Percentiles rank a stretch among this genome's conserved stretches.
phyloP scores from a whole-genome alignment of 2,113 vertebrate species.

The Promerops cafer region DNA sequence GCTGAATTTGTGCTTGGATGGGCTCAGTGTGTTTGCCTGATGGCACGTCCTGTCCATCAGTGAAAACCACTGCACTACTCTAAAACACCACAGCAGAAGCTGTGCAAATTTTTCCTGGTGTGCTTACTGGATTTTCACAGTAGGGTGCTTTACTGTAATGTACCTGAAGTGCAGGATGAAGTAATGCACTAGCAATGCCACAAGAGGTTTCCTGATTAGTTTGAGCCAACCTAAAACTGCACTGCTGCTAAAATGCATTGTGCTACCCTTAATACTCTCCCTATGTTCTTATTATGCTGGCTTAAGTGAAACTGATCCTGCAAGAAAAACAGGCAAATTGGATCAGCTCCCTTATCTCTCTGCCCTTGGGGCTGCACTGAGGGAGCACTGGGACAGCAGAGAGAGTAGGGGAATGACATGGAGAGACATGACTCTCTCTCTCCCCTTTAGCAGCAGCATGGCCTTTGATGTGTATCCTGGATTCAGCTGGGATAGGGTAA shows the following conservation, averaged over 20 bases:
- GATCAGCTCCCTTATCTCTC: not conserved
- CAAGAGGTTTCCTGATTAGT: not conserved
- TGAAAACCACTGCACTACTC: not conserved
- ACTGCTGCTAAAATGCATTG: not conserved
- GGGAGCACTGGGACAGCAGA: not conserved
- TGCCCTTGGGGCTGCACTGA: not conserved
- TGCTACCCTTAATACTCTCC: not conserved
- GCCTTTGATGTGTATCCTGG: not conserved
- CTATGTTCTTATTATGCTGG: not conserved
- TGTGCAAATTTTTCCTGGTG: not conserved
- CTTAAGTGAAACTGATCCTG: not conserved
- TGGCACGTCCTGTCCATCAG: not conserved
- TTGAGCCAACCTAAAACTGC: not conserved
- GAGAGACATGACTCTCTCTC: not conserved
- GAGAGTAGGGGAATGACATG: not conserved
- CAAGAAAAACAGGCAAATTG: not conserved
- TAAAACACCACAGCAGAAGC: not conserved
- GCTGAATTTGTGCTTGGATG: not conserved
- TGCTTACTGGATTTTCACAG: not conserved
- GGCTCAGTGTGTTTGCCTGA: not conserved
- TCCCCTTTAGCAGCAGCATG: not conserved
- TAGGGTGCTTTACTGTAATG: not conserved
- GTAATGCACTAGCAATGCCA: not conserved
- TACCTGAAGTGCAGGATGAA: not conserved
- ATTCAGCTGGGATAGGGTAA: not conserved